Evolutionary conservation across 2,113 vertebrate genomes (phyloP), one percentile per base, ranked within the genome.

Genomic region (Chamaetylas fuelleborni): DNA sequence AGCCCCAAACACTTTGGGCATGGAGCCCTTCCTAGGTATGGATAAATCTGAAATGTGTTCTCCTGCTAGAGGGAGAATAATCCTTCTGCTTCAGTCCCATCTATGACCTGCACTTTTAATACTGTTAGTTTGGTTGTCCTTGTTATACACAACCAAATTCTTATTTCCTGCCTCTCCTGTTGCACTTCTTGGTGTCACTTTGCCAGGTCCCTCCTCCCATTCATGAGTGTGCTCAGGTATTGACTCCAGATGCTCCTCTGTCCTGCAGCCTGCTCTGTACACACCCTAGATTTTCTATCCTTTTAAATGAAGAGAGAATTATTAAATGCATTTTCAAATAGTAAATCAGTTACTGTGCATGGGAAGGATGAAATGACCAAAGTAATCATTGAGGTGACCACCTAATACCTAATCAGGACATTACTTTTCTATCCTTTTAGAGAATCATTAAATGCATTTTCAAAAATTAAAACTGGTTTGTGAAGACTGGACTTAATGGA

Each of bases 211-310:
- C 28, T 40, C 28, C 29, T 57, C n/a, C 60, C 11, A 8, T 14
- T 26, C 0, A 0, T 33, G 12, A 36, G 0, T 4, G 19, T 61
- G 31, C 7, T 51, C 26, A 2, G 6, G 11, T 20, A 1, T 85
- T 12, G 40, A 8, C 16, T 54, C 28, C 72, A 42, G 13, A 13
- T 36, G 13, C 3, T 45, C 9, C 42, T 31, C 14, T 38, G 26
- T 54, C 29, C 51, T 31, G 54, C 60, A 62, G n/a, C 47, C n/a
- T 57, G 33, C 40, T 65, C 64, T 38, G n/a, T 36, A 6, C n/a
- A 45, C 8, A 1, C 6, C 24, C 38, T 36, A 40, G 5, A 15
- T 6, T 8, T 56, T 57, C 29, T 24, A 0, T 40, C 7, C 2
- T 74, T 40, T 10, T 29, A n/a, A 56, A n/a, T 24, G 24, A 48